Base-by-base conservation (phyloP, 2,888 invertebrate genomes). In the Drosophila incognita region DNA sequence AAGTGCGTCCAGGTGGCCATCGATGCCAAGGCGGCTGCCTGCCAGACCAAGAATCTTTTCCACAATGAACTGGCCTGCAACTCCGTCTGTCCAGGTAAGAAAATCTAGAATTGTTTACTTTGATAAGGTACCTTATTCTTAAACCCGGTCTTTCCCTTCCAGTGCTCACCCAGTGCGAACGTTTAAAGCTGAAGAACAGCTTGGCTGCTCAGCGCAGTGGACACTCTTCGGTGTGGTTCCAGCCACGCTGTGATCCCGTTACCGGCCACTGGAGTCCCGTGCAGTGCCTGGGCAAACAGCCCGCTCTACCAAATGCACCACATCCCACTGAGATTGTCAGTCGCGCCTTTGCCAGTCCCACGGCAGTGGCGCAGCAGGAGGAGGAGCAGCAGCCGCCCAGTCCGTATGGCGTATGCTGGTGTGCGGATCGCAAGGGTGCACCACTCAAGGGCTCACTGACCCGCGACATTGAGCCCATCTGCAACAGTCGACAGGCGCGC, bases 11-110 rank as follows among this genome's bases (percentile, higher is more conserved):
- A 94, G 13, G 96, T 97, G 92, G 93, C 93, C 4, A 81, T 93
- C 15, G 89, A 91, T 51, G 74, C 80, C 24, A 96, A 95, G 90
- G 94, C 95, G 51, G 96, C 96, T n/a, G 96, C 96, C 89, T 96
- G 96, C 51, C 96, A 96, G 49, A 97, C 97, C 90, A 96, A 96
- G 91, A 98, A 98, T 92, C 96, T 97, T 90, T 98, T 98, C 93
- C 95, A 96, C 66, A 96, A 95, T 40, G 96, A 96, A 87, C 94
- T 96, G 36, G 96, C 96, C 80, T 98, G 97, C 92, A 96, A 96
- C 78, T 94, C 95, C 18, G 96, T 97, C 1, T 97, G 97, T 89
- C 97, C 97, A 85, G 95, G 96, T 96, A 86, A 69, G 80, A 33
- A 8, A n/a, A 27, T 1, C 18, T 4, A 13, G 1, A 4, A 4